Evolutionary conservation across 2,888 invertebrate genomes (phyloP).

Genomic region (Euplexia lucipara): DNA sequence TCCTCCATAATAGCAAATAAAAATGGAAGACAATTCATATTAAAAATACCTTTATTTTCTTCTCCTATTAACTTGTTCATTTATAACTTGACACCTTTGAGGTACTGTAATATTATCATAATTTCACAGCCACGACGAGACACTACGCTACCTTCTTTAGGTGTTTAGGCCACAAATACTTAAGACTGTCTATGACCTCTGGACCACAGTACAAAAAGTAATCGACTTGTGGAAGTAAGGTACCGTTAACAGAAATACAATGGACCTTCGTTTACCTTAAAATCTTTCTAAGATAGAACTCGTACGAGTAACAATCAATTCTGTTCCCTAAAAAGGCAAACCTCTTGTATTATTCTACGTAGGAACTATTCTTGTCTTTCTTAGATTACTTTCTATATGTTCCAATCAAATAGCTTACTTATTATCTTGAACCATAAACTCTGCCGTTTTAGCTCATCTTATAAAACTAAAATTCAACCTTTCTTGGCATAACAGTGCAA

Average conservation of each 20-base stretch:
- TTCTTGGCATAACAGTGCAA: constrained; percentile 31
- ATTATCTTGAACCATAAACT: background rate
- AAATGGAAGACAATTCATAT: too few relatives aligned
- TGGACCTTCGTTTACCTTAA: background rate
- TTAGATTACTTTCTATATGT: constrained; percentile 7
- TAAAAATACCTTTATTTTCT: too few relatives aligned
- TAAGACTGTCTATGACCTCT: constrained; percentile 28
- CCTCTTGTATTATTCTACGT: constrained; percentile 2
- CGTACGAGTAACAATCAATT: background rate
- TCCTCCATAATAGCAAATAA: too few relatives aligned
- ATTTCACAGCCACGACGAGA: constrained; percentile 60
- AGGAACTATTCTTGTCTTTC: constrained; percentile 9
- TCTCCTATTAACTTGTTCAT: too few relatives aligned
- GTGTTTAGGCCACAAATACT: constrained; percentile 52
- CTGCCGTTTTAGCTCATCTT: constrained; percentile 33
- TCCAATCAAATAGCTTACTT: constrained; percentile 2
- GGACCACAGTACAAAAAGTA: constrained; percentile 18
- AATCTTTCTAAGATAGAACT: constrained; percentile 5
- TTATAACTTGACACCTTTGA: constrained; percentile 12
- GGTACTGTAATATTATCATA: constrained; percentile 41
- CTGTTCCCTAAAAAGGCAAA: background rate
- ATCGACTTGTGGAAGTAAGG: background rate
- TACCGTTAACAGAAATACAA: background rate
- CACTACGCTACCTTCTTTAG: constrained; percentile 55
- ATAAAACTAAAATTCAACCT: constrained; percentile 36